Base-by-base conservation (phyloP, 2,797 vertebrate species). In the Gymnothorax javanicus region DNA sequence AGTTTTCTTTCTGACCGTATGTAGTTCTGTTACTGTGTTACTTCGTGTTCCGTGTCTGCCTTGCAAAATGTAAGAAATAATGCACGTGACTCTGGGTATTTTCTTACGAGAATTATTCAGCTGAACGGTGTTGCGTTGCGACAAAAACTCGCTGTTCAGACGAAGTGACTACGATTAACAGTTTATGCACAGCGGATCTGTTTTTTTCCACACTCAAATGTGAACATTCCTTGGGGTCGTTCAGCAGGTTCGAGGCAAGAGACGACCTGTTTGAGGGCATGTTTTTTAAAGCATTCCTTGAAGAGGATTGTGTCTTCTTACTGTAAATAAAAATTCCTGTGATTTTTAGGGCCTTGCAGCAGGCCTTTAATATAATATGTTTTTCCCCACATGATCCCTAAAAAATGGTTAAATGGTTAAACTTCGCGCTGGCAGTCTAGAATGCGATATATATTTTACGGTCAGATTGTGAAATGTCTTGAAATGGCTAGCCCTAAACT, bases 171-270 rank as follows among this genome's bases (percentile, higher is more conserved):
- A 82, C 83, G 77, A 50, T 43, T 50, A 71, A 25, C 54, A 60
- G 86, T 84, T 59, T 82, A 89, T 56, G 33, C 75, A 86, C 85
- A 79, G 27, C 69, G 50, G 56, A 86, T 79, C 85, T 82, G 85
- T 75, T 82, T 86, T 86, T 86, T 85, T 84, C 85, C n/a, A 54
- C 59, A 23, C 67, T 20, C 75, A 50, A 54, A 79, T 59, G 27
- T 23, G 52, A 79, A 84, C 67, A 85, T 88, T 50, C 57, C 85
- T 73, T 13, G 83, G 79, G 81, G 25, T 69, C 64, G 86, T 62
- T 71, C 62, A 43, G 33, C 58, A 7, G 77, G 82, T 69, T 71
- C 9, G 20, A 58, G 85, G 56, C 82, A 84, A 84, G 85, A 73
- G 57, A 77, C 60, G 59, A 88, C 75, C 60, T 83, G 79, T 17